phyloP scores from a whole-genome alignment of 30 jellyfish, hydroid and myxozoan genomes.

The Hydractinia echinata region DNA sequence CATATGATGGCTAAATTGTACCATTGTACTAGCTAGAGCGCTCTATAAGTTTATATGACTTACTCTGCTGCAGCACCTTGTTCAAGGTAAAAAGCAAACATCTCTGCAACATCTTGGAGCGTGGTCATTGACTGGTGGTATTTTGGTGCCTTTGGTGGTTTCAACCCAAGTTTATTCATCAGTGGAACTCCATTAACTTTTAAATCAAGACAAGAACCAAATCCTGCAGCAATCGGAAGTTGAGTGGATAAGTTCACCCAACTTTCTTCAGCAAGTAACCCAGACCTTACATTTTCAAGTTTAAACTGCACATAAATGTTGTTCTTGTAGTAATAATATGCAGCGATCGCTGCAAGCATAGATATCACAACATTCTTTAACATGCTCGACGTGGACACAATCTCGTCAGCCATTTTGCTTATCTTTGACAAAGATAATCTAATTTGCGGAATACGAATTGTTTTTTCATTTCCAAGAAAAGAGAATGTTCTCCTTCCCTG shows the following conservation, averaged over 20 bases:
- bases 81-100: slow-evolving; percentile 62
- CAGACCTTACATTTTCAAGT: slow-evolving; percentile 42
- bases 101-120: slow-evolving; percentile 51
- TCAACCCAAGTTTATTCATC: slow-evolving; percentile 38
- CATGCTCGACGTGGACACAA: too few species aligned
- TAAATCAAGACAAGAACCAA: slow-evolving; percentile 85
- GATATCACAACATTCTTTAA: too few species aligned
- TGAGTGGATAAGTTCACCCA: slow-evolving; percentile 63
- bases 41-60: slow-evolving; percentile 1
- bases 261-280: slow-evolving; percentile 53
- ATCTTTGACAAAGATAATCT: too few species aligned
- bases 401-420: too few species aligned
- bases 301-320: not conserved
- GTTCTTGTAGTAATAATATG: not conserved
- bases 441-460: too few species aligned
- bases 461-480: too few species aligned
- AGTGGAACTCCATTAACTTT: slow-evolving; percentile 69
- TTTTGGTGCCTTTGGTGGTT: slow-evolving; percentile 58
- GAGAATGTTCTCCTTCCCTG: too few species aligned
- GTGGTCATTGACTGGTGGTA: slow-evolving; percentile 55
- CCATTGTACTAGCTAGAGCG: too few species aligned
- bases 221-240: slow-evolving; percentile 77
- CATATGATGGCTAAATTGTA: too few species aligned
- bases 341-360: not conserved
- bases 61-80: slow-evolving; percentile 98